A percentile compares a stretch with the other conserved stretches of the same genome.
Evolutionary conservation across 1,140 invertebrate genomes (phyloP).

Genomic region (Drosophila rhopaloa): DNA sequence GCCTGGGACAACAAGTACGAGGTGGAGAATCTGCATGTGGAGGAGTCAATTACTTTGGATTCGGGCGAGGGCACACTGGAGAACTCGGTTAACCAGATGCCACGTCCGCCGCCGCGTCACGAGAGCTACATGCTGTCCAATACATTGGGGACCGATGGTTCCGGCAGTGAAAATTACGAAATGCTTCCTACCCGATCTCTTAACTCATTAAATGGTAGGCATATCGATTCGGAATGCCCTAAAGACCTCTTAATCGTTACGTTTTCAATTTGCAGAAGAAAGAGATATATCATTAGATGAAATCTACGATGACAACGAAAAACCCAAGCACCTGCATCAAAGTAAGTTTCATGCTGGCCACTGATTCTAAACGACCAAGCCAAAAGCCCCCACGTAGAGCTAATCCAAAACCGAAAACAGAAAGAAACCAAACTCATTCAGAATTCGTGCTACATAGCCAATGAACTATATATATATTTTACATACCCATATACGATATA

Average conservation of each 20-base stretch:
- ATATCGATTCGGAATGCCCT: no score
- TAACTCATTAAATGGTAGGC: slow-evolving; percentile 85
- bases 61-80: slow-evolving; percentile 90
- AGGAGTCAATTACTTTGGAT: slow-evolving; percentile 89
- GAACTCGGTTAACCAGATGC: slow-evolving; percentile 88
- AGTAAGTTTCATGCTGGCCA: slow-evolving; percentile 67
- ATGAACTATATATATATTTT: slow-evolving; percentile 34
- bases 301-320: slow-evolving; percentile 87
- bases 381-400: neutral
- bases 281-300: slow-evolving; percentile 86
- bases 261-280: slow-evolving; percentile 69
- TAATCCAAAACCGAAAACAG: slow-evolving; percentile 2
- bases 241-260: neutral
- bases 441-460: slow-evolving; percentile 41
- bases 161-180: slow-evolving; percentile 93
- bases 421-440: slow-evolving; percentile 38
- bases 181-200: slow-evolving; percentile 87
- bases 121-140: slow-evolving; percentile 88
- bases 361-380: slow-evolving; percentile 6
- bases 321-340: slow-evolving; percentile 83
- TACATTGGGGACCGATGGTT: slow-evolving; percentile 83
- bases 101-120: slow-evolving; percentile 88
- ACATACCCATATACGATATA: slow-evolving; percentile 26
- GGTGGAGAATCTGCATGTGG: slow-evolving; percentile 96
- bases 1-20: slow-evolving; percentile 98